Evolutionary conservation across 2,888 invertebrate genomes (phyloP), one percentile per base, ranked within the genome.

Genomic region (Leucophenga montana): DNA sequence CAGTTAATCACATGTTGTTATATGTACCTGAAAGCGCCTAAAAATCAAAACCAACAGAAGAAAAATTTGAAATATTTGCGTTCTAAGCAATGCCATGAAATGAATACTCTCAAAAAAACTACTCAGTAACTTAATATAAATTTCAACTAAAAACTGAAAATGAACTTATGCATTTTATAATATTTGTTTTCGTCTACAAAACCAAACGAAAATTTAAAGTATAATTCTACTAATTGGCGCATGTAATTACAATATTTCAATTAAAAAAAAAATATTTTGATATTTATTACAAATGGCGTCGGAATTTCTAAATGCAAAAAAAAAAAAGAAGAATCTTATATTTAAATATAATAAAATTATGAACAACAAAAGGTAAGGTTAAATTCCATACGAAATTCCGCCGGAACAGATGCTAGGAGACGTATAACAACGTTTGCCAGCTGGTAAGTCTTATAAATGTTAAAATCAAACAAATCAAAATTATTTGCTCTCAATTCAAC

Each of bases 391-490:
- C 68, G 78, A 83, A 84, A 85, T 86, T 83, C 84, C 80, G 81
- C 81, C 84, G 85, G 87, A 85, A 78, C 80, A 78, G 79, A 82
- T 80, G 84, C 84, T 87, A 64, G 62, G 62, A 64, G 46, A 48
- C 62, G 59, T 59, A 88, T 88, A 88, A 87, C 88, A 88, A 87
- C 86, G 85, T 87, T 87, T 56, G 79, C 74, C 77, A 80, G 82
- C 83, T 88, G 88, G 88, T 88, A 88, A 88, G 88, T 88, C 82
- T 76, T 78, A 77, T 79, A 79, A 76, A 79, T 77, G 78, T 82
- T 75, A 80, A 75, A 79, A 71, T 59, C 70, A 67, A 71, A 71
- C 65, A 73, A 71, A 71, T 62, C 73, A 69, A 62, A 71, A 73
- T 76, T 80, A 75, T 75, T 80, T 82, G 82, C 83, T 82, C 79